These are phyloP conservation scores for Nasonovia ribisnigri DNA, from an alignment of 2,888 invertebrate genomes.

Conservation along the genomic window DNA sequence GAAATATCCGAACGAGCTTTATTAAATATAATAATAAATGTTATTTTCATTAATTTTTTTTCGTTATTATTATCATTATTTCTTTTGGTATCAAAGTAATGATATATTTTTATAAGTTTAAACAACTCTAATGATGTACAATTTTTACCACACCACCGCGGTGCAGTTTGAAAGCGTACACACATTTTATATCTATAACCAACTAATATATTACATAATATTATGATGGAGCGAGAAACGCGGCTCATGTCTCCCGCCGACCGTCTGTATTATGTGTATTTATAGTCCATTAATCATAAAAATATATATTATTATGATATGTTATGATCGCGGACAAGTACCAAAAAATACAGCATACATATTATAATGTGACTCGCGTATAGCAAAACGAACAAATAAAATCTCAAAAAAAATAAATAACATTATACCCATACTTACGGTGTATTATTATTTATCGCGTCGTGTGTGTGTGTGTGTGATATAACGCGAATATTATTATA, in stretches of 20 bases:
- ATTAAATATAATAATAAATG: not conserved
- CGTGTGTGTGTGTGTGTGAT: not conserved
- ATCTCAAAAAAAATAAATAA: not conserved
- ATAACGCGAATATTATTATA: not conserved
- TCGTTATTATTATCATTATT: not conserved
- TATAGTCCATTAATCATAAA: not conserved
- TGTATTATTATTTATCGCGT: not conserved
- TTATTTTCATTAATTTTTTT: conserved; percentile 18
- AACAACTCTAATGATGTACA: not conserved
- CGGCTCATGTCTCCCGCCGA: not conserved
- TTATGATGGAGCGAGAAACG: not conserved
- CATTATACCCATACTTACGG: not conserved
- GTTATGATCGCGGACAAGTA: not conserved
- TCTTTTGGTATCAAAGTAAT: not conserved
- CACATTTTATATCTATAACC: not conserved
- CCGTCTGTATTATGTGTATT: not conserved
- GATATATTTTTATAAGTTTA: not conserved
- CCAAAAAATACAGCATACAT: not conserved
- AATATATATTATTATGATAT: not conserved
- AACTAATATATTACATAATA: not conserved
- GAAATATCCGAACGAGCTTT: not conserved
- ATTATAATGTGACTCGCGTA: not conserved
- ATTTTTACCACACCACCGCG: not conserved
- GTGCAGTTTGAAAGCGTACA: not conserved
- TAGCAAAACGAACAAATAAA: not conserved